Evolutionary conservation across 2,888 invertebrate genomes (phyloP).

Genomic region (Clitarchus hookeri): DNA sequence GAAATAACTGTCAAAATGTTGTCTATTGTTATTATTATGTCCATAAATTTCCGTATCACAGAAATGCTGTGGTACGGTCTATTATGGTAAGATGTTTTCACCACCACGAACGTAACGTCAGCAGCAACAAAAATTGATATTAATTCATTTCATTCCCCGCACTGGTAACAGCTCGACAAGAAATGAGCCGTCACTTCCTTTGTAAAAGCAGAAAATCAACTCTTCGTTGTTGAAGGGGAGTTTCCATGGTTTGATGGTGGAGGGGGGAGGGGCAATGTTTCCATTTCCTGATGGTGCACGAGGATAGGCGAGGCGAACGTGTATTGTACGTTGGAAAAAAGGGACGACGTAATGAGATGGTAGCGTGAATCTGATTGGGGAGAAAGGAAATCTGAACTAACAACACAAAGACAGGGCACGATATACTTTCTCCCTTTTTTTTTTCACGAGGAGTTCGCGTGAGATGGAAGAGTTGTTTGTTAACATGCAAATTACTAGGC

Average conservation of each 20-base stretch:
- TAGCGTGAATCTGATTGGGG: neutral
- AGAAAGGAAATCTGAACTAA: neutral
- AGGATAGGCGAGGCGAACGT: neutral
- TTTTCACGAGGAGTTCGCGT: neutral
- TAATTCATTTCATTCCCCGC: neutral
- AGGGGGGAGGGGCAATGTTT: neutral
- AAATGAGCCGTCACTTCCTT: neutral
- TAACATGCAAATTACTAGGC: conserved; percentile 3
- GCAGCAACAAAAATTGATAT: neutral
- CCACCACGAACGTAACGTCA: neutral
- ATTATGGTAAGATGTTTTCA: too few relatives aligned
- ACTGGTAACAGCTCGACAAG: neutral
- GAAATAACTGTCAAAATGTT: too few relatives aligned
- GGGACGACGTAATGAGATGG: neutral
- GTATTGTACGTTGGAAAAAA: too few relatives aligned
- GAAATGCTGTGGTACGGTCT: too few relatives aligned
- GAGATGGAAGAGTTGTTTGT: neutral
- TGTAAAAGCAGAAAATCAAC: neutral
- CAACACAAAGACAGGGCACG: neutral
- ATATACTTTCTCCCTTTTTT: neutral
- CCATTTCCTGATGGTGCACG: neutral
- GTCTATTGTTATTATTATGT: too few relatives aligned
- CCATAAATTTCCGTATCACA: too few relatives aligned
- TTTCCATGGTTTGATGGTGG: neutral
- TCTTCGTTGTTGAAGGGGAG: neutral